These are phyloP conservation scores for Cantharis nigra DNA, from an alignment of 2,888 invertebrate genomes.

Conservation along the genomic window DNA sequence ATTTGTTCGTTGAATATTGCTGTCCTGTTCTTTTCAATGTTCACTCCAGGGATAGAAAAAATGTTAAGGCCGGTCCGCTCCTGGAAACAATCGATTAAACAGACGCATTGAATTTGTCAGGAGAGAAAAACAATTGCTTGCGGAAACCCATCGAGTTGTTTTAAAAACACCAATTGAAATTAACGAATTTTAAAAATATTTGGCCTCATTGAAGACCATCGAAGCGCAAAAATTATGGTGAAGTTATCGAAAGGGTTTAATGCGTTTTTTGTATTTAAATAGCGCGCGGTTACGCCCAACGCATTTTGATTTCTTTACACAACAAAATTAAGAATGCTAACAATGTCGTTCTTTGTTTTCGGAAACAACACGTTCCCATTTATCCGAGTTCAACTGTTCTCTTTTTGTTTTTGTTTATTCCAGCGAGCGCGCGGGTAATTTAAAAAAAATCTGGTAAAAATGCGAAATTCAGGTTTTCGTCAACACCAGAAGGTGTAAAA, in stretches of 20 bases:
- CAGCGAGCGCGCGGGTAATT: background rate
- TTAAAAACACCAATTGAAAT: slow-evolving; percentile 1
- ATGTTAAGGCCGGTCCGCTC: background rate
- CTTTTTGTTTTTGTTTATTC: background rate
- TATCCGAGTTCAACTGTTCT: background rate
- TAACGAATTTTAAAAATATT: background rate
- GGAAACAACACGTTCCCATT: slow-evolving; percentile 22
- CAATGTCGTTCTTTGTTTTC: slow-evolving; percentile 11
- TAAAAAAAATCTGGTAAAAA: background rate
- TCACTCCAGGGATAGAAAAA: no score
- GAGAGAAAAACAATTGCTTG: background rate
- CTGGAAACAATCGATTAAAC: no score
- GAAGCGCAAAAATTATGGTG: background rate
- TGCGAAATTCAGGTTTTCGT: background rate
- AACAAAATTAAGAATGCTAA: slow-evolving; percentile 16
- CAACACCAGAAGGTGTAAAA: background rate
- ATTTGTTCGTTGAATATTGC: no score
- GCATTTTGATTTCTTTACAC: background rate
- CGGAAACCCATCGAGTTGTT: background rate
- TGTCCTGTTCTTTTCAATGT: no score
- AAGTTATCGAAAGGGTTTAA: background rate
- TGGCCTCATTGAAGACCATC: background rate
- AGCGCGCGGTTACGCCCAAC: slow-evolving; percentile 1
- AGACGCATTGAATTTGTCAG: background rate
- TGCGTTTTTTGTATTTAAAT: background rate